Evolutionary conservation across 2,888 invertebrate genomes (phyloP), one percentile per base, ranked within the genome.

Genomic region (Apamea anceps): DNA sequence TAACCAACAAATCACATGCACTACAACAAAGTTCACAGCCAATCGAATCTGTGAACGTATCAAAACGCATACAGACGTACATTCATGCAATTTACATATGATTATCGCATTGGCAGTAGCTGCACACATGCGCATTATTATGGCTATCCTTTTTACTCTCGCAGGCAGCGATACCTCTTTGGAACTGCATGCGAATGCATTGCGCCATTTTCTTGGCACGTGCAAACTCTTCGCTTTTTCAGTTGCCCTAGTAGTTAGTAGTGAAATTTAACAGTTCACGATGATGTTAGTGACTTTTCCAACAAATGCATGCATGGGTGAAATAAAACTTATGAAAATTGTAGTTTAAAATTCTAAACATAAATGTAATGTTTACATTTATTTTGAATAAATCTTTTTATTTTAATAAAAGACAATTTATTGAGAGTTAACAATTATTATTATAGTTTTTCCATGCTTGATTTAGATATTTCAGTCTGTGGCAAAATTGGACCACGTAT

Each of bases 101-200:
- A 94, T 90, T 91, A 90, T 90, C 87, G 90, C 86, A 88, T 91
- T 89, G 80, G 80, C 72, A 77, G 77, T 75, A 66, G 70, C 66
- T 81, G 90, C 91, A 90, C 93, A 93, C 93, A 93, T 91, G 89
- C 91, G 89, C 90, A 92, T 86, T 88, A 74, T 82, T 92, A 88
- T 88, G 71, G 87, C 91, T 89, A 88, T 96, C 96, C 92, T 94
- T 94, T 91, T 95, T 92, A 87, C 94, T 93, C 96, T 91, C 89
- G 85, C 81, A 82, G 85, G 78, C 83, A 80, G 87, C 75, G 84
- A 87, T 92, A 91, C 81, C 87, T 92, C 91, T 91, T 85, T 93
- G 91, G 81, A 93, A 94, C 81, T 96, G 96, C 96, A 96, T 94
- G 88, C 91, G 91, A 94, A 93, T 94, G 94, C 93, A 94, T 82